Percentiles rank a stretch among this genome's conserved stretches.
Conservation (phyloP, 2,113 vertebrate species). For the Vicugna pacos region DNA sequence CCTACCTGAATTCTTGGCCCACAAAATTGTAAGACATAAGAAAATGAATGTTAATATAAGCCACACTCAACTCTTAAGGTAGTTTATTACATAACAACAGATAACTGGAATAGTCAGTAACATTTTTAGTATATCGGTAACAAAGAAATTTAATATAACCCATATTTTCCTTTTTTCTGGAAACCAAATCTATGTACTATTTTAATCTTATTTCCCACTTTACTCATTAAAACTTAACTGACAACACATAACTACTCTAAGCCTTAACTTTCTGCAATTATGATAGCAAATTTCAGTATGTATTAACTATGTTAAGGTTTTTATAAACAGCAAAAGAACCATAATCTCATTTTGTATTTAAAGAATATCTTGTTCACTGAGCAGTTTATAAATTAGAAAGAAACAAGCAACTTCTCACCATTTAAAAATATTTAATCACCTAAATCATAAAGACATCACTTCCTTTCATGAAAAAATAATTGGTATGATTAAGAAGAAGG, state of each 20-base stretch:
- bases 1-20: constrained; percentile 19
- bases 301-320: not conserved
- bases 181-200: not conserved
- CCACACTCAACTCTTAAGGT: not conserved
- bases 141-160: not conserved
- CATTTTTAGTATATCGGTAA: constrained; percentile 4
- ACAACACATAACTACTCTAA: not conserved
- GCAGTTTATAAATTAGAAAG: constrained; percentile 13
- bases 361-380: not conserved
- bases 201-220: not conserved
- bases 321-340: not conserved
- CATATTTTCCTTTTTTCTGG: not conserved
- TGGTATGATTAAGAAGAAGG: not conserved
- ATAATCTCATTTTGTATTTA: not conserved
- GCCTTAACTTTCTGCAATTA: not conserved
- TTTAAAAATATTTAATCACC: constrained; percentile 2
- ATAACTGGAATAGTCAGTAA: not conserved
- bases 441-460: not conserved
- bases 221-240: constrained; percentile 21
- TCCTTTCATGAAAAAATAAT: not conserved
- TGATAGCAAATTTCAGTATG: not conserved
- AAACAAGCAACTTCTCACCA: constrained; percentile 3
- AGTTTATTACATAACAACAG: constrained; percentile 29
- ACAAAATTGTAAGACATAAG: constrained; percentile 16
- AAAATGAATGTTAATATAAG: constrained; percentile 53